Percentiles rank a stretch among this genome's conserved stretches.
Conservation (phyloP, 2,888 invertebrate genomes). For the Xanthia icteritia region DNA sequence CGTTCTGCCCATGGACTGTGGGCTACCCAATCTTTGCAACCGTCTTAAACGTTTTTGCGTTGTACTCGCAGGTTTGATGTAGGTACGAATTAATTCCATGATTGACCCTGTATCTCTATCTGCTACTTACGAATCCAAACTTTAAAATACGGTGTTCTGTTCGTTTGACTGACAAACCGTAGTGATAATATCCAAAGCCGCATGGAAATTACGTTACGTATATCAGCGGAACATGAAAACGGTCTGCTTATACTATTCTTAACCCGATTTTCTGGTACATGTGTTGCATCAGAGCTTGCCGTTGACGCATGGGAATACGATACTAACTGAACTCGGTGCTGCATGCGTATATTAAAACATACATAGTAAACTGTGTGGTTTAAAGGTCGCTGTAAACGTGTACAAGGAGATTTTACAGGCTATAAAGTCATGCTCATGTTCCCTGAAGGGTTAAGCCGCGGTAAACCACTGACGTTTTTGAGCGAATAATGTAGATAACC, state of each 20-base stretch:
- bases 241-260: slow-evolving; percentile 67
- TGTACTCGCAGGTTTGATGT: background rate
- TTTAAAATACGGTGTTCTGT: background rate
- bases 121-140: slow-evolving; percentile 1
- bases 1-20: background rate
- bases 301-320: slow-evolving; percentile 80
- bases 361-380: slow-evolving; percentile 38
- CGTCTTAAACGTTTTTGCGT: background rate
- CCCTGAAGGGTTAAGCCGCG: slow-evolving; percentile 13
- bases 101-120: slow-evolving; percentile 4
- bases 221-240: slow-evolving; percentile 53
- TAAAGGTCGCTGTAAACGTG: slow-evolving; percentile 43
- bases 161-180: slow-evolving; percentile 1
- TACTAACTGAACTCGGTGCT: slow-evolving; percentile 66
- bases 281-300: slow-evolving; percentile 75
- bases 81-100: background rate
- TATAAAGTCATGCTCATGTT: slow-evolving; percentile 23
- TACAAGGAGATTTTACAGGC: slow-evolving; percentile 29
- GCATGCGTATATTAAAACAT: slow-evolving; percentile 57
- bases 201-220: slow-evolving; percentile 38
- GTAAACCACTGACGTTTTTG: slow-evolving; percentile 17
- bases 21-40: background rate
- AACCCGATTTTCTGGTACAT: slow-evolving; percentile 69
- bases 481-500: slow-evolving; percentile 6
- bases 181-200: slow-evolving; percentile 30